Conservation (phyloP, 1,140 invertebrate genomes). For the Monochamus saltuarius region DNA sequence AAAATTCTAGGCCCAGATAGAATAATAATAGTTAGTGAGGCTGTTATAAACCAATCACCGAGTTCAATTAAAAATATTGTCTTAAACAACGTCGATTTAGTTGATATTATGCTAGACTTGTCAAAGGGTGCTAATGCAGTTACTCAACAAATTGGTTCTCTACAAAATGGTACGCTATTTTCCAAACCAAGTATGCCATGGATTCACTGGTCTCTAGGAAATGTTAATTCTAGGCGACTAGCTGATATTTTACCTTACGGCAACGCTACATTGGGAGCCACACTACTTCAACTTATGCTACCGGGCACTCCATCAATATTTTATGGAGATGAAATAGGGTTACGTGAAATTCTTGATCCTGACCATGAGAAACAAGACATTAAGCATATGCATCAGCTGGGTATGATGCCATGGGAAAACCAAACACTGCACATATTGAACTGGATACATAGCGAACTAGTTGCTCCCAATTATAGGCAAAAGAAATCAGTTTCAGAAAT, state of each 20-base stretch:
- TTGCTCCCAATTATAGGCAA: conserved; percentile 53
- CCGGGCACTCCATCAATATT: conserved; percentile 80
- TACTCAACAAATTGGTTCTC: conserved; percentile 58
- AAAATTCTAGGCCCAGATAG: conserved; percentile 59
- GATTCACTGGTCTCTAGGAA: conserved; percentile 76
- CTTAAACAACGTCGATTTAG: conserved; percentile 66
- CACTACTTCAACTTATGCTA: conserved; percentile 69
- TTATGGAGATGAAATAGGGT: conserved; percentile 78
- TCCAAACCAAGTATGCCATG: conserved; percentile 64
- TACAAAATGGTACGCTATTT: conserved; percentile 61
- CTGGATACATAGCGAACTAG: conserved; percentile 60
- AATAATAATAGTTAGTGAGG: conserved; percentile 68
- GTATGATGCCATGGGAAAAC: conserved; percentile 63
- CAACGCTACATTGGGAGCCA: conserved; percentile 65
- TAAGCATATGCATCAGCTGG: conserved; percentile 63
- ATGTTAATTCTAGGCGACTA: conserved; percentile 60
- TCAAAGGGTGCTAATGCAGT: conserved; percentile 59
- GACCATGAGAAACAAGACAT: conserved; percentile 63
- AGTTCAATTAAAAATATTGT: conserved; percentile 54
- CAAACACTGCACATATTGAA: conserved; percentile 51
- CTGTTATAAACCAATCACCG: conserved; percentile 55
- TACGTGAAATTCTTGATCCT: conserved; percentile 53
- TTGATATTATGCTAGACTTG: conserved; percentile 68
- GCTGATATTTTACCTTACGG: conserved; percentile 54
- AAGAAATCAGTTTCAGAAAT: conserved; percentile 58